phyloP scores from a whole-genome alignment of 2,888 invertebrate genomes.

The Plebejus argus region DNA sequence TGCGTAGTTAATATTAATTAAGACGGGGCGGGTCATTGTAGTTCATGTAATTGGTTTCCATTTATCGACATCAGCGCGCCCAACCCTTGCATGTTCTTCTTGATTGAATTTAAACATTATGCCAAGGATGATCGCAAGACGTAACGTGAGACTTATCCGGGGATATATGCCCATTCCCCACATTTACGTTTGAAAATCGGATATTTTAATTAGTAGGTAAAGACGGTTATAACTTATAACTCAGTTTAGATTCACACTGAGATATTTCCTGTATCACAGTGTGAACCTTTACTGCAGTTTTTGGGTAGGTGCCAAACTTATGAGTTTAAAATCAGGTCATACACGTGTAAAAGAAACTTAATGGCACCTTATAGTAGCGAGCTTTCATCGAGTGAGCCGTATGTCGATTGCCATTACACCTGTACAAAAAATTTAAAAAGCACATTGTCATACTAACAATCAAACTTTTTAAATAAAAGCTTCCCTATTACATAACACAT shows the following conservation, averaged over 20 bases:
- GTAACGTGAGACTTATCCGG: slow-evolving; percentile 3
- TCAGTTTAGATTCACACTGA: no score
- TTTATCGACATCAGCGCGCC: slow-evolving; percentile 48
- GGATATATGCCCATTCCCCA: background rate
- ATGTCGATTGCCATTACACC: background rate
- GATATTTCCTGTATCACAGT: no score
- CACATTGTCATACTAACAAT: slow-evolving; percentile 23
- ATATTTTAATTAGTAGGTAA: background rate
- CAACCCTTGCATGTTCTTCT: slow-evolving; percentile 44
- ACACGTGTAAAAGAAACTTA: background rate
- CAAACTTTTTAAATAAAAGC: slow-evolving; percentile 33
- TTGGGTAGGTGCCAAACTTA: background rate
- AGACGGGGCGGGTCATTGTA: slow-evolving; percentile 53
- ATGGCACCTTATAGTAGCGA: background rate
- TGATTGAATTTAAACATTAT: slow-evolving; percentile 38
- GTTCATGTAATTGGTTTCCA: slow-evolving; percentile 55
- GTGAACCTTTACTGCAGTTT: background rate
- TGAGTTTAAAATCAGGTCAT: background rate
- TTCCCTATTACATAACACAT: slow-evolving; percentile 37
- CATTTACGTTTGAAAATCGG: background rate
- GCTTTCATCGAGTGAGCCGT: background rate
- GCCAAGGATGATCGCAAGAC: slow-evolving; percentile 28
- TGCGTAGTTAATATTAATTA: slow-evolving; percentile 66
- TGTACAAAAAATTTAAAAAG: slow-evolving; percentile 2
- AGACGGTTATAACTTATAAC: no score